A percentile compares a stretch with the other conserved stretches of the same genome.
phyloP scores from a whole-genome alignment of 2,113 vertebrate species.

The Cyanoramphus novaezelandiae region DNA sequence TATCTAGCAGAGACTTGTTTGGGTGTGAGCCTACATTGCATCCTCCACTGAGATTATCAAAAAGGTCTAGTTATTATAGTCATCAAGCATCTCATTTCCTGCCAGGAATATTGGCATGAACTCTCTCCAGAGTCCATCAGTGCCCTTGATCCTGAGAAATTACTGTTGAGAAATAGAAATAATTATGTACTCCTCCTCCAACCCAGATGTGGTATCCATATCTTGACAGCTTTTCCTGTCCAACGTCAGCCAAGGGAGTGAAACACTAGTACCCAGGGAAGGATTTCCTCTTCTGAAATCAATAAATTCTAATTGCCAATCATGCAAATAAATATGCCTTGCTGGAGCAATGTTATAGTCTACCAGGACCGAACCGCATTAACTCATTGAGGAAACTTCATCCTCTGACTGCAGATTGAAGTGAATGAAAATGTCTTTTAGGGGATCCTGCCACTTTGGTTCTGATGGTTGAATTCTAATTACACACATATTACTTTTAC shows the following conservation, averaged over 20 bases:
- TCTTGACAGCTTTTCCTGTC: conserved; percentile 63
- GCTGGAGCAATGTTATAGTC: conserved; percentile 43
- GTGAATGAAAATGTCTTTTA: conserved; percentile 33
- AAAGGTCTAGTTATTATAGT: conserved; percentile 47
- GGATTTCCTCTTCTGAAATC: conserved; percentile 67
- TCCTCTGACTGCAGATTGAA: conserved; percentile 2
- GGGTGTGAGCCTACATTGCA: background rate
- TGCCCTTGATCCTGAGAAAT: conserved; percentile 65
- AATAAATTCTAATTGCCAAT: conserved; percentile 70
- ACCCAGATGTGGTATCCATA: conserved; percentile 52
- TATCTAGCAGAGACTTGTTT: background rate
- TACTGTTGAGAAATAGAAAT: conserved; percentile 67
- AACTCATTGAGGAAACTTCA: conserved; percentile 55
- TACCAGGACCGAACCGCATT: background rate
- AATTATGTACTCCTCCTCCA: conserved; percentile 59
- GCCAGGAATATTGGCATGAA: conserved; percentile 40
- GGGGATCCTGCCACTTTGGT: background rate
- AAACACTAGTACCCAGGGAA: conserved; percentile 55
- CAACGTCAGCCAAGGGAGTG: conserved; percentile 24
- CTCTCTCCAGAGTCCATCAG: conserved; percentile 66
- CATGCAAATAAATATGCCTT: conserved; percentile 66
- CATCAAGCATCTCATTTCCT: conserved; percentile 62
- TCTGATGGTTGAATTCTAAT: conserved; percentile 45
- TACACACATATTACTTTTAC: conserved; percentile 3
- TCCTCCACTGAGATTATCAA: conserved; percentile 49